Conservation (phyloP, 1,140 invertebrate species). For the Whitmania pigra region DNA sequence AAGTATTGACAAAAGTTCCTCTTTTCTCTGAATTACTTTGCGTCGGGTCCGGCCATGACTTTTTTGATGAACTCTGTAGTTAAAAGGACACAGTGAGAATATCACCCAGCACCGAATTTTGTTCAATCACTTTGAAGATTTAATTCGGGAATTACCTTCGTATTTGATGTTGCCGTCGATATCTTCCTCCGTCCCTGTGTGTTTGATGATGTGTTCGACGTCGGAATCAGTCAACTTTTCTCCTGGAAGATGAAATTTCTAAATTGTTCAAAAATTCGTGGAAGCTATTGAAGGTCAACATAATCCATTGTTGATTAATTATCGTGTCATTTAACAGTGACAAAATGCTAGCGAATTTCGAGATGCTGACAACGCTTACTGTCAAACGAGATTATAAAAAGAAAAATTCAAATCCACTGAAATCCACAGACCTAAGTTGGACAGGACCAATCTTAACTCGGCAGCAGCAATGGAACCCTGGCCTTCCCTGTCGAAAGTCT, state of each 20-base stretch:
- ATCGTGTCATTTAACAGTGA: too few species aligned
- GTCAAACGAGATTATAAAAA: background rate
- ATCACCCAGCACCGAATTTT: background rate
- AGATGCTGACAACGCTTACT: background rate
- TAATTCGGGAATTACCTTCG: constrained; percentile 51
- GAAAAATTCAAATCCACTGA: constrained; percentile 7
- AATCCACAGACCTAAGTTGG: constrained; percentile 70
- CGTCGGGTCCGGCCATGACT: constrained; percentile 20
- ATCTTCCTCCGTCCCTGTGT: constrained; percentile 79
- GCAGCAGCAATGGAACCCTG: constrained; percentile 90
- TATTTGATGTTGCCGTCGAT: constrained; percentile 87
- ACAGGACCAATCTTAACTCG: constrained; percentile 88
- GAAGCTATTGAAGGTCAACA: too few species aligned
- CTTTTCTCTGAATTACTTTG: constrained; percentile 2
- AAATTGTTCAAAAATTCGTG: too few species aligned
- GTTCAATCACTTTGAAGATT: background rate
- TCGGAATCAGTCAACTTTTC: constrained; percentile 69
- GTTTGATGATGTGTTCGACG: constrained; percentile 66
- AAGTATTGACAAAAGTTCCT: too few species aligned
- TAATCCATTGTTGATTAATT: too few species aligned
- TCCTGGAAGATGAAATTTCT: constrained; percentile 48
- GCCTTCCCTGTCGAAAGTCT: constrained; percentile 95
- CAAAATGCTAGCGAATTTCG: too few species aligned
- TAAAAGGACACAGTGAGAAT: background rate
- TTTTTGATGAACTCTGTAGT: constrained; percentile 27